Base-by-base conservation (phyloP, 2,797 vertebrate genomes). In the Acropternis orthonyx region DNA sequence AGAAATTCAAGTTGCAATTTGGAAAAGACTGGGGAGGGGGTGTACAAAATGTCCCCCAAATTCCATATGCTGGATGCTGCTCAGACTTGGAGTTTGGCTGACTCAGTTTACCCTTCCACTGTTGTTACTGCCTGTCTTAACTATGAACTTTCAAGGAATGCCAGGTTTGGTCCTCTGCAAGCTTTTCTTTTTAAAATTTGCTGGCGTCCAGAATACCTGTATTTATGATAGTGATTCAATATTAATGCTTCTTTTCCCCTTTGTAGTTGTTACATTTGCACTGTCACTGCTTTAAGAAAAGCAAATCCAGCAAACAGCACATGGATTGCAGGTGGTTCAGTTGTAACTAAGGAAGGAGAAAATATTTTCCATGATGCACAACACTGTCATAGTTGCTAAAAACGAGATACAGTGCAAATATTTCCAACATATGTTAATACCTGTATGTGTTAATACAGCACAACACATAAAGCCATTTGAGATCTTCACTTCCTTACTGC, bases 361-460 rank as follows among this genome's bases (percentile, higher is more conserved):
- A 22, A 19, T 41, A 3, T 43, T 48, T 89, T 74, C 52, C 71
- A 56, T 62, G 73, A 34, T 39, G 68, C 27, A 49, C 69, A 66
- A 3, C 34, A 2, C 22, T 39, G 26, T 54, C 14, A 7, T 34
- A 8, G 39, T 18, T 26, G 20, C 71, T 93, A 17, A 34, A 61
- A 44, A 52, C 10, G 59, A 56, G 58, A 65, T 26, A 11, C 1
- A 9, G 9, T 73, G 12, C 37, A 41, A 1, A 27, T 59, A 30
- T 82, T 27, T 56, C 30, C 58, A 69, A 0, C 3, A 0, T 48
- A 0, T 48, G 36, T 34, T 28, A 27, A 1, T 58, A 34, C 18
- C 37, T 58, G 10, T 24, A 14, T 24, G 3, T 56, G n/a, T 72
- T 67, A 48, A 16, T 4, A 0, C 56, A 48, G 6, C 21, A 3